Conservation (phyloP, 2,888 invertebrate species). For the Encarsia formosa region DNA sequence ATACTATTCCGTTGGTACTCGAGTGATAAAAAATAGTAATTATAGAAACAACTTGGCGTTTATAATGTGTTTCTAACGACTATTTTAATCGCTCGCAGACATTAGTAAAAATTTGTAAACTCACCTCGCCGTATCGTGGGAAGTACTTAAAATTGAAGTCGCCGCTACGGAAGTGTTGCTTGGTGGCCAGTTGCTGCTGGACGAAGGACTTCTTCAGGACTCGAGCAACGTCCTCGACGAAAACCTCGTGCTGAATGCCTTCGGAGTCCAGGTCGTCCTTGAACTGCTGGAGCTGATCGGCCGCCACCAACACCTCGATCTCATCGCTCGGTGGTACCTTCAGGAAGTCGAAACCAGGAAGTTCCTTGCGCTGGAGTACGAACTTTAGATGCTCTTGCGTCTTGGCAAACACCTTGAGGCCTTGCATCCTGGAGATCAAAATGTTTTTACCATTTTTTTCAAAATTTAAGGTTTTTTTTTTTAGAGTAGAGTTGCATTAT, state of each 20-base stretch:
- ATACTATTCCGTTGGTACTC: too few relatives aligned
- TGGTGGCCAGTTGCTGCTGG: too few relatives aligned
- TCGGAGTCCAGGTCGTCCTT: constrained; percentile 40
- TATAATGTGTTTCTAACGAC: too few relatives aligned
- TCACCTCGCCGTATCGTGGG: constrained; percentile 3
- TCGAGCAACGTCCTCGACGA: constrained; percentile 50
- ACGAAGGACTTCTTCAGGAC: neutral
- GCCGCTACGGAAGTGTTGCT: neutral
- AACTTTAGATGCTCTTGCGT: constrained; percentile 29
- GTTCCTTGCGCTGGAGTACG: constrained; percentile 29
- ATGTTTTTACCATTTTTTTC: too few relatives aligned
- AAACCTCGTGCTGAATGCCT: constrained; percentile 49
- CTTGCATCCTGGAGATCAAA: constrained; percentile 42
- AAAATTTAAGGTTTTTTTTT: too few relatives aligned
- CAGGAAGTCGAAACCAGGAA: constrained; percentile 36
- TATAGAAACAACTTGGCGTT: too few relatives aligned
- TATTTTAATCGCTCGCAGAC: too few relatives aligned
- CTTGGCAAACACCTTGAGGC: constrained; percentile 31
- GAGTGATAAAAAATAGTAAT: too few relatives aligned
- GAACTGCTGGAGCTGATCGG: constrained; percentile 30
- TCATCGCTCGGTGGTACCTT: constrained; percentile 22
- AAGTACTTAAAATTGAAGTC: neutral
- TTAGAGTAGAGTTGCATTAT: too few relatives aligned
- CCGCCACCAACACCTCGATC: constrained; percentile 38
- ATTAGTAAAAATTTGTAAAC: too few relatives aligned